A percentile compares a stretch with the other conserved stretches of the same genome.
Conservation (phyloP, 2,113 vertebrate species). For the Ramphastos sulfuratus region DNA sequence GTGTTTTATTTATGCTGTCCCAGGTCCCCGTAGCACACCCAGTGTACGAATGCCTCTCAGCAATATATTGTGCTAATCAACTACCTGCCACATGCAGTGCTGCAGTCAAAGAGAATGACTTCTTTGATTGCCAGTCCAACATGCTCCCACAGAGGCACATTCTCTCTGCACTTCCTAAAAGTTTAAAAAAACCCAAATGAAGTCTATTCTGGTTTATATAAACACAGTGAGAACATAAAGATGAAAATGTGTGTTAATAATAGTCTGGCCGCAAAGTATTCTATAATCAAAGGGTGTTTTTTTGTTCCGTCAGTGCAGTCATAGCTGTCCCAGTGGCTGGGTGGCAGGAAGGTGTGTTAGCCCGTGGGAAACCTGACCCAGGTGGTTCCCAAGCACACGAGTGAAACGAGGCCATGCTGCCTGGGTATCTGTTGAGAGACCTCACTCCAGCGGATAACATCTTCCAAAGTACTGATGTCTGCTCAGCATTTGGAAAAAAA, state of each 20-base stretch:
- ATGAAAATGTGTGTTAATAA: not conserved
- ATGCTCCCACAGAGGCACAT: not conserved
- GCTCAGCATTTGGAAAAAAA: not conserved
- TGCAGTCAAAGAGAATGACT: not conserved
- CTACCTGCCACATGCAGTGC: not conserved
- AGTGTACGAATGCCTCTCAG: not conserved
- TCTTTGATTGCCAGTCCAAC: not conserved
- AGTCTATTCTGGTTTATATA: not conserved
- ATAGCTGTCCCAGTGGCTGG: not conserved
- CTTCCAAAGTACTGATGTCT: not conserved
- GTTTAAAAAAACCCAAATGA: not conserved
- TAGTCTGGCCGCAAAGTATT: not conserved
- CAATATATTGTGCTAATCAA: not conserved
- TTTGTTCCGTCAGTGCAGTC: not conserved
- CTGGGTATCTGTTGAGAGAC: not conserved
- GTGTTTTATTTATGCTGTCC: not conserved
- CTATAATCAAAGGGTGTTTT: not conserved
- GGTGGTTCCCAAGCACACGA: constrained; percentile 35
- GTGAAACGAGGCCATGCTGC: not conserved
- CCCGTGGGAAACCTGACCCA: constrained; percentile 47
- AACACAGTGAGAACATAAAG: not conserved
- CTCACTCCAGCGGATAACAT: not conserved
- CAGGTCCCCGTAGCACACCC: not conserved
- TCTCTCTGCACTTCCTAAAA: not conserved
- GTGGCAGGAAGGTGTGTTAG: constrained; percentile 35